Evolutionary conservation across 2,888 invertebrate species (phyloP), one percentile per base, ranked within the genome.

Genomic region (Pogonocherus hispidulus): DNA sequence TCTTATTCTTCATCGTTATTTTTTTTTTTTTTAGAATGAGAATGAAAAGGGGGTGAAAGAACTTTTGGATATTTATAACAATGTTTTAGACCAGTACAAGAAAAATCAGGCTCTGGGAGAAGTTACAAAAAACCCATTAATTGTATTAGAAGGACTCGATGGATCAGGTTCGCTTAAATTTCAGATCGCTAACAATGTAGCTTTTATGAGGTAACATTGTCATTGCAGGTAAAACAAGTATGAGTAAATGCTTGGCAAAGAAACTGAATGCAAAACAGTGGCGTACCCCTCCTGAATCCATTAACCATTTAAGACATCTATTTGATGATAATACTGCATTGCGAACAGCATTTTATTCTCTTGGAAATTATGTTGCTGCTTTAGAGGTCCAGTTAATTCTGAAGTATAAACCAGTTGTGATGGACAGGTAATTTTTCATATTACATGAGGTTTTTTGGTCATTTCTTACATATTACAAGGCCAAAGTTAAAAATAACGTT

Each of bases 81-180:
- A 69, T 23, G 74, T 79, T 41, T 63, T 71, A 16, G 59, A 73
- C 1, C 18, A 65, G 19, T 67, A 69, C 41, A 63, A 70, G 11
- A 64, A 69, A 54, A 51, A 32, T 51, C 51, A 37, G 20, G 67
- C 71, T 9, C n/a, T 56, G 27, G 71, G 68, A 11, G 68, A 70
- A 44, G 37, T 56, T 22, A 82, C 81, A 68, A 79, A 77, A 57
- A 78, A 84, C 74, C 86, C 86, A 1, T 81, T 87, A 35, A 84
- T 87, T 59, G 84, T 86, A 3, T 74, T 87, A 16, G 87, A 87
- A 82, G 87, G 87, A 1, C 78, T 87, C 5, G 87, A 87, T 81
- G 86, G 86, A 14, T 84, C 84, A 74, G 87, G 87, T 86, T 79
- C 68, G 65, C 47, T 56, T 64, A 32, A 19, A n/a, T 2, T 18